These are phyloP conservation scores for Harpegnathos saltator DNA, from an alignment of 1,140 invertebrate species.

Conservation along the genomic window DNA sequence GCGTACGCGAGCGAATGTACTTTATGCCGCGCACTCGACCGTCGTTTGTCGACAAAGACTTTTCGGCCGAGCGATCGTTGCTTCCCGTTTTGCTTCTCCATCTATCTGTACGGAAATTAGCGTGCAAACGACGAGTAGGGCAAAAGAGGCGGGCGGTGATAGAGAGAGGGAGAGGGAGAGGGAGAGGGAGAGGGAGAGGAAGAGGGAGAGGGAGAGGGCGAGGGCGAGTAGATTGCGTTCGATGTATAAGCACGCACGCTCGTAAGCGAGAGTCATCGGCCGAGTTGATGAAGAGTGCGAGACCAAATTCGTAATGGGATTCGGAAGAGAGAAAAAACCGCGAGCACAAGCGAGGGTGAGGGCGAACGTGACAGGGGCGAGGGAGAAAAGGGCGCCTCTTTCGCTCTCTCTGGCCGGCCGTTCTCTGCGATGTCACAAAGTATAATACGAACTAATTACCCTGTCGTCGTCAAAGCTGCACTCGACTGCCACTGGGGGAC, in stretches of 20 bases:
- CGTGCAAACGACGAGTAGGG: slow-evolving; percentile 43
- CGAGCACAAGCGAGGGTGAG: neutral
- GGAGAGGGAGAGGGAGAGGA: neutral
- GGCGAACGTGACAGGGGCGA: neutral
- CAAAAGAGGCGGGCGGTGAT: neutral
- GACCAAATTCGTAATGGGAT: slow-evolving; percentile 75
- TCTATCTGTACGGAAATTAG: slow-evolving; percentile 38
- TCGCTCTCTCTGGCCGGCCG: slow-evolving; percentile 64
- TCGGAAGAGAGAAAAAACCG: slow-evolving; percentile 41
- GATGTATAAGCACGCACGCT: slow-evolving; percentile 35
- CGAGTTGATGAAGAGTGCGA: slow-evolving; percentile 7
- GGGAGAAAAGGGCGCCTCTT: slow-evolving; percentile 41
- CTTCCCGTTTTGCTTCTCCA: slow-evolving; percentile 31
- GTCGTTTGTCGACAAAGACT: slow-evolving; percentile 69
- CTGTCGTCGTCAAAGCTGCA: slow-evolving; percentile 78
- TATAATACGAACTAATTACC: slow-evolving; percentile 82
- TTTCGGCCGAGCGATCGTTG: slow-evolving; percentile 45
- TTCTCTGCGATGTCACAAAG: slow-evolving; percentile 76
- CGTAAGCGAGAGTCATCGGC: slow-evolving; percentile 34
- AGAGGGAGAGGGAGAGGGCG: neutral
- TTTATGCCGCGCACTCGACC: slow-evolving; percentile 60
- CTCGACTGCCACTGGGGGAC: slow-evolving; percentile 75
- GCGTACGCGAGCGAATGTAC: slow-evolving; percentile 31
- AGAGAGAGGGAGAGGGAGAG: neutral
- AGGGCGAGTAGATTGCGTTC: slow-evolving; percentile 31